Evolutionary conservation across 2,113 vertebrate species (phyloP).

Genomic region (Hydrochoerus hydrochaeris): DNA sequence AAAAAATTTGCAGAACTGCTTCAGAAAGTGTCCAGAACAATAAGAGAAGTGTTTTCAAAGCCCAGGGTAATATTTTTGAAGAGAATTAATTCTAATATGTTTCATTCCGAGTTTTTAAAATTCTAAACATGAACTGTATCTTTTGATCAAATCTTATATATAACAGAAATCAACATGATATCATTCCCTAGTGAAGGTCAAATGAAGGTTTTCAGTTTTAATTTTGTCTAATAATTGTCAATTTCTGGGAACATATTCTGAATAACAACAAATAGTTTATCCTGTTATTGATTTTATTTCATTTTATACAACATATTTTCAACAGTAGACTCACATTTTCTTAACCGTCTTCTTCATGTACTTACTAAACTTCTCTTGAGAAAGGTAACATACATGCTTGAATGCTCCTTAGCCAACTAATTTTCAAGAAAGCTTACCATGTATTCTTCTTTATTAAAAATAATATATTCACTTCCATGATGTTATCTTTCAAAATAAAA

Average conservation of each 20-base stretch:
- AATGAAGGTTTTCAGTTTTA: not conserved
- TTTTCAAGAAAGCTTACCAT: not conserved
- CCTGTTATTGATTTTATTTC: constrained; percentile 74
- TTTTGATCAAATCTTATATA: not conserved
- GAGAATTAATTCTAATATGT: not conserved
- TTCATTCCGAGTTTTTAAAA: not conserved
- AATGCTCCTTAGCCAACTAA: constrained; percentile 63
- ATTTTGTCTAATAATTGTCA: constrained; percentile 59
- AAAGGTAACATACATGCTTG: not conserved
- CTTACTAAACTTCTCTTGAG: constrained; percentile 44
- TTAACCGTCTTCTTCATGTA: constrained; percentile 52
- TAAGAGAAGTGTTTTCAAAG: not conserved
- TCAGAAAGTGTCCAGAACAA: not conserved
- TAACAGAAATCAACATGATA: constrained; percentile 40
- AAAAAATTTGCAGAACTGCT: not conserved
- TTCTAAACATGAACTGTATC: not conserved
- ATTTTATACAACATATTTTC: constrained; percentile 68
- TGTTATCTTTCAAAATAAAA: constrained; percentile 39
- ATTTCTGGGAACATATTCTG: constrained; percentile 66
- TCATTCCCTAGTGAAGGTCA: constrained; percentile 57
- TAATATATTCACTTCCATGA: constrained; percentile 4
- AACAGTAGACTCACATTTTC: constrained; percentile 64
- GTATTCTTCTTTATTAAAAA: not conserved
- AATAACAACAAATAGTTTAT: constrained; percentile 73
- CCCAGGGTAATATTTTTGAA: not conserved